These are phyloP conservation scores for Drosophila recens DNA, from an alignment of 2,888 invertebrate genomes.

Conservation along the genomic window DNA sequence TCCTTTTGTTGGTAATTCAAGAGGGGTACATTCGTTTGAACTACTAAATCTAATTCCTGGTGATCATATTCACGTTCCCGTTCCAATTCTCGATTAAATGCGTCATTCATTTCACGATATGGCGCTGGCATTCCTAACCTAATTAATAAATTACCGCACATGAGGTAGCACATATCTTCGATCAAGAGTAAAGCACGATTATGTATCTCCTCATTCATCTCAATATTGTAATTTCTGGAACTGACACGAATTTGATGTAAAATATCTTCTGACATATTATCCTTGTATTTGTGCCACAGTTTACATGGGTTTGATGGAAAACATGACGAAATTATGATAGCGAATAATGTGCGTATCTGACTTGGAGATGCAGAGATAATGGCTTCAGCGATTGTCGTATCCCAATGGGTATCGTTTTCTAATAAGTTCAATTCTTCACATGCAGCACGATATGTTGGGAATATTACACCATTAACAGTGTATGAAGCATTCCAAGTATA, in stretches of 20 bases:
- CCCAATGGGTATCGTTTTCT: too few species aligned
- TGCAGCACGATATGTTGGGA: too few species aligned
- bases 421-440: too few species aligned
- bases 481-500: background rate
- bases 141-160: conserved; percentile 38
- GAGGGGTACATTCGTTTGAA: too few species aligned
- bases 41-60: too few species aligned
- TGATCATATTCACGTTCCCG: conserved; percentile 34
- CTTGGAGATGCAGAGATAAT: conserved; percentile 32
- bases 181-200: conserved; percentile 31
- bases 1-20: too few species aligned
- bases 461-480: too few species aligned
- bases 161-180: conserved; percentile 36
- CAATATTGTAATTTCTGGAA: conserved; percentile 16
- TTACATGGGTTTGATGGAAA: conserved; percentile 19
- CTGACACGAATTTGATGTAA: conserved; percentile 26
- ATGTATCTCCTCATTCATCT: conserved; percentile 31
- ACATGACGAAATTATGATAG: conserved; percentile 36
- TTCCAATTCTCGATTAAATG: conserved; percentile 49
- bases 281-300: conserved; percentile 45
- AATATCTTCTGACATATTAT: conserved; percentile 48
- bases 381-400: conserved; percentile 29
- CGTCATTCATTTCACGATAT: conserved; percentile 33
- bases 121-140: conserved; percentile 52
- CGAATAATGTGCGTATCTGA: conserved; percentile 63